Evolutionary conservation across 2,888 invertebrate genomes (phyloP).

Genomic region (Brenthis daphne): DNA sequence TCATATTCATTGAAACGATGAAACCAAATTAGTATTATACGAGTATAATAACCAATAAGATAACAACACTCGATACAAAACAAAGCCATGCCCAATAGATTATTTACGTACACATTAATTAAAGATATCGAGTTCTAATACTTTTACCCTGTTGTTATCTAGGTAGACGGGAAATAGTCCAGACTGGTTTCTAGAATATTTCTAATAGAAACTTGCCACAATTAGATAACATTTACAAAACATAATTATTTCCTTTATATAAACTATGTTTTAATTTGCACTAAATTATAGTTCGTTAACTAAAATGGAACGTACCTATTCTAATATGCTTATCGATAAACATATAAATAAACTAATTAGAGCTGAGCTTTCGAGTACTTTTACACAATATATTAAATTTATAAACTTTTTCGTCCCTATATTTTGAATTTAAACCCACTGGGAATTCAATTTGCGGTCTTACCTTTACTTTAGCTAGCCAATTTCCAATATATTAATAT

Average conservation of each 20-base stretch:
- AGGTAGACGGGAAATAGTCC: constrained; percentile 10
- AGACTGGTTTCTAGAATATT: neutral
- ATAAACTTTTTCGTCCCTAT: too few relatives aligned
- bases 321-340: neutral
- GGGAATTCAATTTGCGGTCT: too few relatives aligned
- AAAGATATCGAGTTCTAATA: constrained; percentile 1
- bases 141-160: constrained; percentile 1
- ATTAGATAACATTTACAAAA: constrained; percentile 5
- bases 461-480: too few relatives aligned
- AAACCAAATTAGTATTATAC: too few relatives aligned
- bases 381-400: too few relatives aligned
- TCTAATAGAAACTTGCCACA: constrained; percentile 14
- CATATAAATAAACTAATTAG: neutral
- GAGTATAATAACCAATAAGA: too few relatives aligned
- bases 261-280: constrained; percentile 9
- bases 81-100: too few relatives aligned
- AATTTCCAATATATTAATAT: too few relatives aligned
- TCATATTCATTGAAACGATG: too few relatives aligned
- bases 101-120: neutral
- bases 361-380: too few relatives aligned
- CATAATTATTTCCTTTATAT: constrained; percentile 17
- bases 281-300: neutral
- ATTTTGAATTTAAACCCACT: too few relatives aligned
- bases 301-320: neutral
- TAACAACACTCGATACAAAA: too few relatives aligned